phyloP scores from a whole-genome alignment of 2,113 vertebrate species.

The Caretta caretta region DNA sequence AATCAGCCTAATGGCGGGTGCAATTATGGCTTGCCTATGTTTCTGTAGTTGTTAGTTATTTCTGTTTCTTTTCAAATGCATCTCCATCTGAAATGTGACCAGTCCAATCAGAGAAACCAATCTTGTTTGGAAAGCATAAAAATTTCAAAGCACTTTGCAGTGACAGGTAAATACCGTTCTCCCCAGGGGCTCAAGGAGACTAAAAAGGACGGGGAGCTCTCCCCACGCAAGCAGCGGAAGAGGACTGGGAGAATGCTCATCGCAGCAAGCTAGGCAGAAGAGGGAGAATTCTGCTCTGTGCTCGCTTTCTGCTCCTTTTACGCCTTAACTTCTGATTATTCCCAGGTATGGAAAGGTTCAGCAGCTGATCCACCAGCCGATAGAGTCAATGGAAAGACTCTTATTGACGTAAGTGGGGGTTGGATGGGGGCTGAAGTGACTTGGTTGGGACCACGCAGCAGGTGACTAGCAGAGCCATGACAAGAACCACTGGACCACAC shows the following conservation, averaged over 20 bases:
- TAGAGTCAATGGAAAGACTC: background rate
- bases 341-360: background rate
- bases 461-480: no score
- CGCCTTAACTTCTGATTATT: background rate
- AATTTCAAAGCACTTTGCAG: background rate
- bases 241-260: background rate
- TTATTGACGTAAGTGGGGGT: background rate
- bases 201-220: background rate
- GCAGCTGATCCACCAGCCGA: background rate
- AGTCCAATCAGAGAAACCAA: background rate
- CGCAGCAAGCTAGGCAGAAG: background rate
- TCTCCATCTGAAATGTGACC: background rate
- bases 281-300: background rate
- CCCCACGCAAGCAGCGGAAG: background rate
- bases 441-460: no score
- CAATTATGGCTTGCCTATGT: background rate
- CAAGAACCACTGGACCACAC: no score
- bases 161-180: background rate
- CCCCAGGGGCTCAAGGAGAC: background rate
- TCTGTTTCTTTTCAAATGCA: background rate
- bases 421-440: background rate
- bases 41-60: background rate
- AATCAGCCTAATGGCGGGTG: background rate
- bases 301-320: no score
- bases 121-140: no score